Percentiles rank a stretch among this genome's conserved stretches.
Evolutionary conservation across 2,888 invertebrate species (phyloP).

Genomic region (Noctua pronuba): DNA sequence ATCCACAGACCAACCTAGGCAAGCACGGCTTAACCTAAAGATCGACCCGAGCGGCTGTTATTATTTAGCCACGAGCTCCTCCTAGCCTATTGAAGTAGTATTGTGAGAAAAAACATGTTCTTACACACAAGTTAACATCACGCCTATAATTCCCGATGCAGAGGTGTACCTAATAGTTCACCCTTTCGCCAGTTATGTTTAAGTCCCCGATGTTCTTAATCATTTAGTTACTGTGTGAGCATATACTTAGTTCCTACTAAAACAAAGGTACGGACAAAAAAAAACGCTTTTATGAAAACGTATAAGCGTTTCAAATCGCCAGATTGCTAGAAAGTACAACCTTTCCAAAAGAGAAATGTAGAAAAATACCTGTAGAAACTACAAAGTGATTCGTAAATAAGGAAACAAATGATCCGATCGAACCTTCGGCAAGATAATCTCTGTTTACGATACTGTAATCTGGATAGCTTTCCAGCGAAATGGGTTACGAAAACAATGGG

Average conservation of each 20-base stretch:
- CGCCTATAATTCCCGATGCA: background rate
- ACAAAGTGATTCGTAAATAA: slow-evolving; percentile 36
- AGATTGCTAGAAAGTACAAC: background rate
- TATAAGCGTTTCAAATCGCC: background rate
- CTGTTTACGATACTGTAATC: slow-evolving; percentile 50
- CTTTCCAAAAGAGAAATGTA: background rate
- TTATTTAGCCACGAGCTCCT: too few species aligned
- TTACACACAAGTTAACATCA: background rate
- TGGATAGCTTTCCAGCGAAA: slow-evolving; percentile 24
- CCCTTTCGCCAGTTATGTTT: background rate
- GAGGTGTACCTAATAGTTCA: background rate
- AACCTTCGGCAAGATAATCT: slow-evolving; percentile 41
- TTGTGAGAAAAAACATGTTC: background rate
- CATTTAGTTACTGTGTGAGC: background rate
- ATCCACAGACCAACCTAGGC: too few species aligned
- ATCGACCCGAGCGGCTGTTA: too few species aligned
- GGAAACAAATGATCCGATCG: slow-evolving; percentile 32
- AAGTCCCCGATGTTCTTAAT: background rate
- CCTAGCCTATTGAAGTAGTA: too few species aligned
- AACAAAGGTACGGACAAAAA: background rate
- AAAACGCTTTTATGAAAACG: background rate
- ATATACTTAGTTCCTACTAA: background rate
- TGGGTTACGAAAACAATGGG: slow-evolving; percentile 36
- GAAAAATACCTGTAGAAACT: background rate
- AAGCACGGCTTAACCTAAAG: too few species aligned